Evolutionary conservation across 2,797 vertebrate species (phyloP).

Genomic region (Iguana delicatissima): DNA sequence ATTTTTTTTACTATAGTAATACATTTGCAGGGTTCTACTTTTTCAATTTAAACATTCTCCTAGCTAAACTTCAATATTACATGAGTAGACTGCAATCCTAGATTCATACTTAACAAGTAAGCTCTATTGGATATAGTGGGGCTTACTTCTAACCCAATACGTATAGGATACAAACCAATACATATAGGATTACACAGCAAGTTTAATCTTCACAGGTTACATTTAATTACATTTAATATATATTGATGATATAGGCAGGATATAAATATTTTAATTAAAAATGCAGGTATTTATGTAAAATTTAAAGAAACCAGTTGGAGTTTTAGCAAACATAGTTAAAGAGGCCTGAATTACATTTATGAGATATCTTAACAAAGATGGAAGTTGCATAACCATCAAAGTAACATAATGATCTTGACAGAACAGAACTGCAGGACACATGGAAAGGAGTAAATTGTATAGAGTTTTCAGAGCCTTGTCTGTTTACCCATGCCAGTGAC

Average conservation of each 20-base stretch:
- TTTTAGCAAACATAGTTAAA: not conserved
- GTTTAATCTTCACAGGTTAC: not conserved
- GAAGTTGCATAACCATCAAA: not conserved
- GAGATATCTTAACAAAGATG: not conserved
- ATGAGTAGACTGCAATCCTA: not conserved
- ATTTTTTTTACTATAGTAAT: too few species aligned
- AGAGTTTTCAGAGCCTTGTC: too few species aligned
- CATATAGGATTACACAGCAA: not conserved
- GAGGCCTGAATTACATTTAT: not conserved
- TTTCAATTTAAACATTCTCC: not conserved
- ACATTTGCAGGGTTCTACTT: not conserved
- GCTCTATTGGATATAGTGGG: not conserved
- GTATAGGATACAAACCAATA: not conserved
- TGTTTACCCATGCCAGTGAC: too few species aligned
- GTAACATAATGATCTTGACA: not conserved
- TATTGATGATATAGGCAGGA: not conserved
- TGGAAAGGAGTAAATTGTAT: too few species aligned
- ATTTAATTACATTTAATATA: not conserved
- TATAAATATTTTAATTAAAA: too few species aligned
- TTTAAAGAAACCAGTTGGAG: not conserved
- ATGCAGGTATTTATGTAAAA: not conserved
- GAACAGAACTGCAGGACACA: not conserved
- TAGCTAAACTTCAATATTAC: not conserved
- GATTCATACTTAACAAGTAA: not conserved
- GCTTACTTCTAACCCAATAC: not conserved